These are phyloP conservation scores for Acipenser ruthenus DNA, from an alignment of 2,797 vertebrate genomes.

Conservation along the genomic window DNA sequence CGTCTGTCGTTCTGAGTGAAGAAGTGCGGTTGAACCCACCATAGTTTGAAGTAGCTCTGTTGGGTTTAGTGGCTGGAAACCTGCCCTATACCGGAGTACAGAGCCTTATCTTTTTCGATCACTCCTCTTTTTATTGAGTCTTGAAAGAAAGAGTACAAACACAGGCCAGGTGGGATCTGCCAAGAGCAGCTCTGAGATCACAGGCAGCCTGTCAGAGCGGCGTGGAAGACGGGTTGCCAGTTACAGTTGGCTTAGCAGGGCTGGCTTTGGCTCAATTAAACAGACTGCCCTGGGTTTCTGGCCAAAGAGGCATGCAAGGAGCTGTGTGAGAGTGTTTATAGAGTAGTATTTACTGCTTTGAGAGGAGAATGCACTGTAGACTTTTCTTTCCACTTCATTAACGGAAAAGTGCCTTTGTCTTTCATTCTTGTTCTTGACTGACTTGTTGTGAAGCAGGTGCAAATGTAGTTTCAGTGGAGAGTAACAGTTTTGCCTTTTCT, in stretches of 20 bases:
- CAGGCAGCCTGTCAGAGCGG: constrained; percentile 22
- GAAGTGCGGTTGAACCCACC: no score
- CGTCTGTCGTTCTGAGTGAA: no score
- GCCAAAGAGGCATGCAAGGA: background rate
- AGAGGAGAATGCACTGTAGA: background rate
- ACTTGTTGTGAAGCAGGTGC: no score
- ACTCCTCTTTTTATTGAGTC: background rate
- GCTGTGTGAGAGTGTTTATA: background rate
- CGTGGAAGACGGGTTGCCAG: constrained; percentile 2
- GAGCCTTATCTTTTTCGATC: background rate
- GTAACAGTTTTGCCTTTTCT: no score
- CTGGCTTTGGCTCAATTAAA: background rate
- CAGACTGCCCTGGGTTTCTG: background rate
- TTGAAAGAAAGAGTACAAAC: background rate
- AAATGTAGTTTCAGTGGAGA: no score
- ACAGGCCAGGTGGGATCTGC: constrained; percentile 18
- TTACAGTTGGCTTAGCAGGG: constrained; percentile 14
- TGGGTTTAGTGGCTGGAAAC: background rate
- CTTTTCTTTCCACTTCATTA: background rate
- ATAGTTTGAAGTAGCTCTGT: no score
- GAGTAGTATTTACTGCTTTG: background rate
- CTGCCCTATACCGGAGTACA: background rate
- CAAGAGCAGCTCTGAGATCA: constrained; percentile 17
- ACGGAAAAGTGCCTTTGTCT: no score
- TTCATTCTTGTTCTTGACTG: no score